phyloP scores from a whole-genome alignment of 1,140 invertebrate genomes.

The Aradophagus sp. region DNA sequence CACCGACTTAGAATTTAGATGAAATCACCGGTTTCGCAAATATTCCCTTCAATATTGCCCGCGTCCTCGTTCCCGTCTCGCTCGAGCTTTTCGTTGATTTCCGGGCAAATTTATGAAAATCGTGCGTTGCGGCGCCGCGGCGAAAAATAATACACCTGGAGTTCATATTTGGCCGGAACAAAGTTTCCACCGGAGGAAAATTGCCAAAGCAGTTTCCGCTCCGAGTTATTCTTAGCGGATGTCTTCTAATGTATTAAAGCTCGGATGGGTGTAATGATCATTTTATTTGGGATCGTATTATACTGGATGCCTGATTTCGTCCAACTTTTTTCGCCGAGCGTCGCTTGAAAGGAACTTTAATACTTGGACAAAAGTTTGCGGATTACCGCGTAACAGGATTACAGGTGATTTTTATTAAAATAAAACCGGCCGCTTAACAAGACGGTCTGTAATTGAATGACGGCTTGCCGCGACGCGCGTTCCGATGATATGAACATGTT shows the following conservation, averaged over 20 bases:
- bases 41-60: constrained; percentile 16
- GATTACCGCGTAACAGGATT: constrained; percentile 46
- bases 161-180: constrained; percentile 26
- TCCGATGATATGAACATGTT: neutral
- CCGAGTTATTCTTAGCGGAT: constrained; percentile 18
- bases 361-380: constrained; percentile 47
- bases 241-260: constrained; percentile 26
- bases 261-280: constrained; percentile 20
- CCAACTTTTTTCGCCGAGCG: constrained; percentile 27
- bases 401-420: constrained; percentile 48
- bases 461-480: neutral
- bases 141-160: constrained; percentile 24
- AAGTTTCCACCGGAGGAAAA: constrained; percentile 15
- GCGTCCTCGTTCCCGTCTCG: neutral
- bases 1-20: too few relatives aligned
- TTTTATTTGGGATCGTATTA: constrained; percentile 39
- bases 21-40: constrained; percentile 45
- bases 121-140: neutral
- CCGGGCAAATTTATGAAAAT: constrained; percentile 33
- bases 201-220: constrained; percentile 5
- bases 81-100: constrained; percentile 6
- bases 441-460: neutral
- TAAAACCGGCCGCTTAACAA: constrained; percentile 17
- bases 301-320: neutral
- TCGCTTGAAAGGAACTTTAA: constrained; percentile 38